Conservation (phyloP, 1,140 invertebrate genomes). For the Anastrepha ludens region DNA sequence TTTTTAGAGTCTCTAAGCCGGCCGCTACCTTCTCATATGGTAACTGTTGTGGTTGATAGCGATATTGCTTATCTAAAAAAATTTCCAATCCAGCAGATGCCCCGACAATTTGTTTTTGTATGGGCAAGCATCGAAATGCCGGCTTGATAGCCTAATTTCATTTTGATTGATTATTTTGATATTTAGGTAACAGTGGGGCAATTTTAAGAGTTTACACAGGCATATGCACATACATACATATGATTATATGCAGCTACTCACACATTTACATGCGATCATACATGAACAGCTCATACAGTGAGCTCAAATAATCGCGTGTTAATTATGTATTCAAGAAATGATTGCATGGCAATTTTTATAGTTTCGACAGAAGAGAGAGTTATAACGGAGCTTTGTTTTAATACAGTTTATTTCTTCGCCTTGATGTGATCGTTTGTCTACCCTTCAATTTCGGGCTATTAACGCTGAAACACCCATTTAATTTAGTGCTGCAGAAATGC, state of each 20-base stretch:
- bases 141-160: neutral
- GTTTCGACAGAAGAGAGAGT: too few species aligned
- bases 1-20: neutral
- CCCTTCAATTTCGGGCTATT: neutral
- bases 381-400: neutral
- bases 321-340: too few species aligned
- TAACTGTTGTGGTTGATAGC: neutral
- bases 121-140: neutral
- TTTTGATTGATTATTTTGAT: constrained; percentile 38
- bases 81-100: neutral
- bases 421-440: neutral
- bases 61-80: neutral
- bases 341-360: too few species aligned
- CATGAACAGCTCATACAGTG: too few species aligned
- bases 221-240: too few species aligned
- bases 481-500: neutral
- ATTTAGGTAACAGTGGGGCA: neutral
- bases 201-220: too few species aligned
- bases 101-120: neutral
- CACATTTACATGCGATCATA: too few species aligned
- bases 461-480: neutral
- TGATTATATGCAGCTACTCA: too few species aligned
- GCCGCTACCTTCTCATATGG: neutral
- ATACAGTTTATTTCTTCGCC: neutral
- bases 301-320: too few species aligned